phyloP scores from a whole-genome alignment of 2,888 invertebrate species.

The Chouioia cunea region DNA sequence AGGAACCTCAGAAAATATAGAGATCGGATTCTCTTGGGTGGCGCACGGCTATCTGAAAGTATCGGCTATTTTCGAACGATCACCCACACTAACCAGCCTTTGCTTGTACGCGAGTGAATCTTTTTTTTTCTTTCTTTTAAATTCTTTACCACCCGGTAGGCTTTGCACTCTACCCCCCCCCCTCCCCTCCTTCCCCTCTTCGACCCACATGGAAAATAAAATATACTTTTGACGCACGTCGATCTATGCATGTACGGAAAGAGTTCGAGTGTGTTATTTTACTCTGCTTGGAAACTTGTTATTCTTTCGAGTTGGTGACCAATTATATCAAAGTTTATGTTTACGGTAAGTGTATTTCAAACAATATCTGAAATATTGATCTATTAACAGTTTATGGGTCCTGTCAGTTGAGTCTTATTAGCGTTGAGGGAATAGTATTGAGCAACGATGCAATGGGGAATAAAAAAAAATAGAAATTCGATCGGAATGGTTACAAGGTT shows the following conservation, averaged over 20 bases:
- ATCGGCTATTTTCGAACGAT: conserved; percentile 60
- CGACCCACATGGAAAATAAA: conserved; percentile 15
- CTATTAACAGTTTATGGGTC: no score
- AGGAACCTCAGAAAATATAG: conserved; percentile 57
- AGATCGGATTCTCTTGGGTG: conserved; percentile 44
- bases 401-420: no score
- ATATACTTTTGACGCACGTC: conserved; percentile 34
- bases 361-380: no score
- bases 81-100: conserved; percentile 50
- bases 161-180: no score
- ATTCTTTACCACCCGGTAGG: neutral
- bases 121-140: conserved; percentile 6
- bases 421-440: no score
- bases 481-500: conserved; percentile 37
- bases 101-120: no score
- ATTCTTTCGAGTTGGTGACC: no score
- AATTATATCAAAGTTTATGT: no score
- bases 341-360: no score
- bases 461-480: conserved; percentile 26
- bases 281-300: no score
- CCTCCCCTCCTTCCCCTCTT: neutral
- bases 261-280: no score
- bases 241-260: conserved; percentile 17
- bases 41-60: conserved; percentile 55
- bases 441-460: neutral